Conservation (phyloP, 2,113 vertebrate species). For the Hepsetus odoe region DNA sequence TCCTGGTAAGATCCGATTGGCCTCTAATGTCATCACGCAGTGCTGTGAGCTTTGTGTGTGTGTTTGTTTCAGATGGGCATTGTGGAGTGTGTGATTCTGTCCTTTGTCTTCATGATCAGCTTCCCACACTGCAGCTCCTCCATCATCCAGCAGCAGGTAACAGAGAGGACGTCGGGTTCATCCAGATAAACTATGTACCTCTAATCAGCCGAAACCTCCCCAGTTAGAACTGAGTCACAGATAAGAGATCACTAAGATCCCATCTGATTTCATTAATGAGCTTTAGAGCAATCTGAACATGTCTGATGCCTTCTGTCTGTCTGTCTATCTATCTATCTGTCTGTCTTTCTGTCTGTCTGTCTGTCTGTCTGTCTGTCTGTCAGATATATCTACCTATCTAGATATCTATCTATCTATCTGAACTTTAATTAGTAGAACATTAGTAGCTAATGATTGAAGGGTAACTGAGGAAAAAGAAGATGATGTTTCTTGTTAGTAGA, state of each 20-base stretch:
- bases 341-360: too few species aligned
- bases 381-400: too few species aligned
- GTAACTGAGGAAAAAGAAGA: too few species aligned
- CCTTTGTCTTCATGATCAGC: slow-evolving; percentile 31
- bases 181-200: not conserved
- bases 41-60: not conserved
- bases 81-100: slow-evolving; percentile 40
- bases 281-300: not conserved
- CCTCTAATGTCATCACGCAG: too few species aligned
- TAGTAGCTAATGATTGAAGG: too few species aligned
- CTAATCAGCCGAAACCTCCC: not conserved
- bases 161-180: not conserved
- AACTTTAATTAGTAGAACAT: too few species aligned
- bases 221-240: not conserved
- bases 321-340: too few species aligned
- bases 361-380: too few species aligned
- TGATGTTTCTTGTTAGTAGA: too few species aligned
- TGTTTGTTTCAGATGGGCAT: slow-evolving; percentile 44
- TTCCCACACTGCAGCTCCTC: slow-evolving; percentile 9
- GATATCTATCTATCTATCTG: too few species aligned
- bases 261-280: not conserved
- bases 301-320: not conserved
- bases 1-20: too few species aligned
- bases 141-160: slow-evolving; percentile 40
- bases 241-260: not conserved